Conservation (phyloP, 2,888 invertebrate genomes). For the Acleris cristana region DNA sequence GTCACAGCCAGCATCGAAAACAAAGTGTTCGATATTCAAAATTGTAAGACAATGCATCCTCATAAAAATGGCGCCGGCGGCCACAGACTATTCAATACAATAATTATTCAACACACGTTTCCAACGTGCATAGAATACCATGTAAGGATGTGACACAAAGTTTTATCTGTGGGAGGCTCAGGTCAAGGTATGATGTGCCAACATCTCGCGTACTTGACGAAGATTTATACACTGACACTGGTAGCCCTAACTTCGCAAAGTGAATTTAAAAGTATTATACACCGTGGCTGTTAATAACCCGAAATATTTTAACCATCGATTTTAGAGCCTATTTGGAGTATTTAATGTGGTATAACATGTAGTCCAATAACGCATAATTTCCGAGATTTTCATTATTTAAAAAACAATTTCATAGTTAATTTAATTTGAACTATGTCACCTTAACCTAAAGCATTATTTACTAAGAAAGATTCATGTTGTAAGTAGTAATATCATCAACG, state of each 20-base stretch:
- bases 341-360: too few species aligned
- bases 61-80: constrained; percentile 26
- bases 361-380: too few species aligned
- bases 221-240: constrained; percentile 26
- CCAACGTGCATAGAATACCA: constrained; percentile 30
- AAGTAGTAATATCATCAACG: too few species aligned
- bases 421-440: too few species aligned
- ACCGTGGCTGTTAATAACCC: too few species aligned
- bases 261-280: too few species aligned
- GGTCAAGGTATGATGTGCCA: constrained; percentile 40
- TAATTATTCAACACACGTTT: constrained; percentile 20
- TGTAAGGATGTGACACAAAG: constrained; percentile 26
- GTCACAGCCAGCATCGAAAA: background rate
- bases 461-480: too few species aligned
- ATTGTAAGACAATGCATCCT: constrained; percentile 13
- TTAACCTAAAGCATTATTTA: too few species aligned
- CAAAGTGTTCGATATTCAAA: constrained; percentile 16
- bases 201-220: constrained; percentile 14
- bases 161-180: constrained; percentile 31
- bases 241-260: constrained; percentile 3
- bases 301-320: too few species aligned
- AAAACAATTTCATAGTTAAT: too few species aligned
- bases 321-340: too few species aligned
- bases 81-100: constrained; percentile 31
- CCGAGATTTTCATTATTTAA: too few species aligned